phyloP scores from a whole-genome alignment of 1,140 invertebrate species.

The Rhysida immarginata region DNA sequence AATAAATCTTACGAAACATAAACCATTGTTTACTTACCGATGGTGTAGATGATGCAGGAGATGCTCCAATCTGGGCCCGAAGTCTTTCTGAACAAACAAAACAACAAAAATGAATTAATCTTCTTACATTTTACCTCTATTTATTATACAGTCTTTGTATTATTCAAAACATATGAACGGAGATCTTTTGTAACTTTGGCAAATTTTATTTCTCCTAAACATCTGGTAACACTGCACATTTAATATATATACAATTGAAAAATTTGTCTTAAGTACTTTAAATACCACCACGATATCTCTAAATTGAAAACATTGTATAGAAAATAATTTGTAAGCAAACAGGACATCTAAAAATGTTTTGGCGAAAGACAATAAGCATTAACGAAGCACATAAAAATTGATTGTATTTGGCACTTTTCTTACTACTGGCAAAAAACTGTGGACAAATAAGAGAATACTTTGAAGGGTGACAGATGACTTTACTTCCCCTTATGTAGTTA shows the following conservation, averaged over 20 bases:
- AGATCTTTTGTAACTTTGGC: not conserved
- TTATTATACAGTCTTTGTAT: not conserved
- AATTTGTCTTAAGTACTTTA: not conserved
- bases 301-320: too few species aligned
- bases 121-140: not conserved
- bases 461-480: too few species aligned
- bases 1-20: too few species aligned
- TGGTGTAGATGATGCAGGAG: not conserved
- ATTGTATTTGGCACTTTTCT: too few species aligned
- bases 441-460: too few species aligned
- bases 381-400: too few species aligned
- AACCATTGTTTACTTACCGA: not conserved
- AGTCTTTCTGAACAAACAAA: slow-evolving; percentile 5
- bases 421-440: too few species aligned
- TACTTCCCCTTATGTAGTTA: too few species aligned
- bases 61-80: slow-evolving; percentile 3
- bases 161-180: not conserved
- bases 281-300: not conserved
- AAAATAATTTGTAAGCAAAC: too few species aligned
- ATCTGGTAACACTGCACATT: not conserved
- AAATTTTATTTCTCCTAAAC: not conserved
- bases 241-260: not conserved
- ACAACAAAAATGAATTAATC: not conserved
- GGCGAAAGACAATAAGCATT: too few species aligned
- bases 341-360: too few species aligned